Base-by-base conservation (phyloP, 2,113 vertebrate species). In the Phocoena sinus region DNA sequence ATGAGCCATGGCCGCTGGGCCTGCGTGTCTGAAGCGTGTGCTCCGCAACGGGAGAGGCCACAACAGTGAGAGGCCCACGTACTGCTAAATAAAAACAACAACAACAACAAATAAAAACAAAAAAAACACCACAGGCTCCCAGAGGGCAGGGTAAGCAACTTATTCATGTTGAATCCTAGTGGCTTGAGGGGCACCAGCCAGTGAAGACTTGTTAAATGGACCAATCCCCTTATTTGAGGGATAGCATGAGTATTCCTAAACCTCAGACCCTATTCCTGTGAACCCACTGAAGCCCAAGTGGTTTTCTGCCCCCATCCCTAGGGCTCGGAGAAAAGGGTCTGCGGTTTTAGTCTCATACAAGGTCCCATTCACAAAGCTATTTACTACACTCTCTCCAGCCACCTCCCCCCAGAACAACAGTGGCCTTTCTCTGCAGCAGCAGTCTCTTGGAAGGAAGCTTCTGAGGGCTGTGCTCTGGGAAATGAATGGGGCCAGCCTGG, bases 291-390 rank as follows among this genome's bases (percentile, higher is more conserved):
- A 87, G 70, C 41, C 81, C 50, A 88, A 33, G 15, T 60, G 28
- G 23, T 33, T 67, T 76, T 95, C 20, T 73, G 65, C 41, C 74
- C 79, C 63, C 77, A 44, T 74, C 50, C 71, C 71, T 47, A 67
- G 76, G 60, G 62, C 76, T 94, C 73, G 76, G 70, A 92, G 81
- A 95, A 96, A 92, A 96, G 77, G 93, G 67, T 77, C 70, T 94
- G 88, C 0, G 13, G 82, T 94, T 92, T 92, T 84, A 67, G 95
- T 67, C 88, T 94, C 84, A 97, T 4, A 98, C 94, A 98, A 98
- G 95, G 92, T 97, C 95, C 90, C 89, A 98, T 98, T 98, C 94
- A 98, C 97, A 93, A 25, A 89, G 95, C 97, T 95, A 97, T 89
- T 98, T 83, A 97, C 97, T 96, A 11, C 81, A 89, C 94, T 94